phyloP scores from a whole-genome alignment of 2,113 vertebrate genomes.

The Coptodon rendalli region DNA sequence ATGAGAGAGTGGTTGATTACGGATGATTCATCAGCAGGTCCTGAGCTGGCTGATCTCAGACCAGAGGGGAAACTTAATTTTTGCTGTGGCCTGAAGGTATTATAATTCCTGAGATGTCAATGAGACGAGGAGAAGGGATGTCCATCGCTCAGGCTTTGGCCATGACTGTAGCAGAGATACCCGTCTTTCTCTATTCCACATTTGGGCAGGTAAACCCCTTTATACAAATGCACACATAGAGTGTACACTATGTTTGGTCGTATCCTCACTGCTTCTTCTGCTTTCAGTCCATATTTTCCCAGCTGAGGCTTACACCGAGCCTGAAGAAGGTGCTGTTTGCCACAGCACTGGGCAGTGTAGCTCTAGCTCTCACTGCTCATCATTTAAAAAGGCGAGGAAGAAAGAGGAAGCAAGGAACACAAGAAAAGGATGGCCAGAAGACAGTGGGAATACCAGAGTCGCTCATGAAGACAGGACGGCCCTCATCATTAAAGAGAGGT shows the following conservation, averaged over 20 bases:
- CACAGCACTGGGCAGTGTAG: constrained; percentile 90
- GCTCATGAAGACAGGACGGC: constrained; percentile 78
- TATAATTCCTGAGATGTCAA: constrained; percentile 76
- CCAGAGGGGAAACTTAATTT: neutral
- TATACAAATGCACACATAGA: neutral
- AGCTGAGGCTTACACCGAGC: constrained; percentile 85
- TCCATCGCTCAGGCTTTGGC: constrained; percentile 94
- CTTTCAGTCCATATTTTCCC: constrained; percentile 87
- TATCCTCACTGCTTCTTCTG: neutral
- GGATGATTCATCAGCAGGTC: neutral
- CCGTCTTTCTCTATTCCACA: constrained; percentile 92
- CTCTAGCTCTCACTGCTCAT: constrained; percentile 90
- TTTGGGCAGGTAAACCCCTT: constrained; percentile 87
- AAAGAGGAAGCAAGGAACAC: constrained; percentile 81
- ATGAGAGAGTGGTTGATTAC: constrained; percentile 22
- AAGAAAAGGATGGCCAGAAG: constrained; percentile 70
- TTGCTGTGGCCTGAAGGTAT: neutral
- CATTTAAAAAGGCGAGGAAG: constrained; percentile 90
- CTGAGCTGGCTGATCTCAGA: constrained; percentile 29
- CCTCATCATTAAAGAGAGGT: constrained; percentile 86
- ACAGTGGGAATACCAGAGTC: constrained; percentile 76
- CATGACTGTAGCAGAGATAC: constrained; percentile 98
- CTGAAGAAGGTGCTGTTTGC: constrained; percentile 95
- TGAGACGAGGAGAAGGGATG: constrained; percentile 82
- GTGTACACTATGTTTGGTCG: neutral